Conservation (phyloP, 2,888 invertebrate genomes). For the Itoplectis maculator region DNA sequence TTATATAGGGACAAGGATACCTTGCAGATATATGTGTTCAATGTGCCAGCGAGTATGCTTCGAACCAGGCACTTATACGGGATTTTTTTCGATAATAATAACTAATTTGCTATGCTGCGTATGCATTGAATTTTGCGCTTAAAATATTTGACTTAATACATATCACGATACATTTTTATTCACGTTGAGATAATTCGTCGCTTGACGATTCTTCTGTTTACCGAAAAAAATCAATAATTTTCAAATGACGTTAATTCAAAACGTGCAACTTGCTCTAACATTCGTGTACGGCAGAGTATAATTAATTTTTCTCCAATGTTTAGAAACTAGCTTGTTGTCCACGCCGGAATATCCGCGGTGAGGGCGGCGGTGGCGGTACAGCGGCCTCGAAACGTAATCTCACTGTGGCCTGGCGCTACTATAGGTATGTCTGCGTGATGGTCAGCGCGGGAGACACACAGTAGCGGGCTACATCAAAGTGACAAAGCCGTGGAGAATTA, state of each 20-base stretch:
- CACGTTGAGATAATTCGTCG: too few species aligned
- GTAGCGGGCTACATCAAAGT: constrained; percentile 73
- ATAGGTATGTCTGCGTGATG: constrained; percentile 20
- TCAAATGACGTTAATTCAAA: too few species aligned
- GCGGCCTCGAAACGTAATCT: constrained; percentile 69
- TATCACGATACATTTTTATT: too few species aligned
- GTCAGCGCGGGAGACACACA: constrained; percentile 21
- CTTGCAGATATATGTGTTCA: constrained; percentile 28
- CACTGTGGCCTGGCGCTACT: constrained; percentile 61
- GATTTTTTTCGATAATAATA: neutral
- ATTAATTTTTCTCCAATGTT: constrained; percentile 13
- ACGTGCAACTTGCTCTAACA: too few species aligned
- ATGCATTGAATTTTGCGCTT: neutral
- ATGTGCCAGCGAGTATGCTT: neutral
- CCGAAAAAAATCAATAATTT: too few species aligned
- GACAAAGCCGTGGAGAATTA: constrained; percentile 78
- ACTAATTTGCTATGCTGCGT: neutral
- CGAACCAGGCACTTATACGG: neutral
- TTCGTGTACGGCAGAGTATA: constrained; percentile 5
- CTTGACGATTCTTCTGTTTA: too few species aligned
- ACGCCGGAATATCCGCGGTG: constrained; percentile 6
- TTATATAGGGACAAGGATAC: constrained; percentile 42
- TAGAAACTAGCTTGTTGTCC: constrained; percentile 11
- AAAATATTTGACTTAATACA: neutral
- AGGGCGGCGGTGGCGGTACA: constrained; percentile 3